Conservation (phyloP, 2,113 vertebrate species). For the Nothocercus nigrocapillus region DNA sequence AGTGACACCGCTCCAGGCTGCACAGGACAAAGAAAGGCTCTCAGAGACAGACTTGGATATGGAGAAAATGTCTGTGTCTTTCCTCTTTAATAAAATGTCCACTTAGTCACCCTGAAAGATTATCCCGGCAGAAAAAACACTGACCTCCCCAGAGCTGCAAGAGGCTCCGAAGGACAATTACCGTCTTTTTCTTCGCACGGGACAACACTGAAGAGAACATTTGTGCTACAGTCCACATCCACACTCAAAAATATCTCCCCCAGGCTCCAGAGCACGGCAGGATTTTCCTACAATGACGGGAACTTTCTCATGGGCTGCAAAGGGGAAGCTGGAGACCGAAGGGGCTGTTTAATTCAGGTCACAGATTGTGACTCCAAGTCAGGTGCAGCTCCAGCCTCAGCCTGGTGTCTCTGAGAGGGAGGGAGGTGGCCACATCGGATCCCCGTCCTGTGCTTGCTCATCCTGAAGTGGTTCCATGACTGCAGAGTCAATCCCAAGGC, state of each 20-base stretch:
- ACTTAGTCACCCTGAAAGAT: not conserved
- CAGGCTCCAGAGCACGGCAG: not conserved
- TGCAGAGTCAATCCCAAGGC: not conserved
- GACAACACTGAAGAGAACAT: not conserved
- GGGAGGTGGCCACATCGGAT: fast-evolving
- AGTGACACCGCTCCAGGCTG: constrained; percentile 81
- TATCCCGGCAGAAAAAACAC: not conserved
- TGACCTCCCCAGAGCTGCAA: not conserved
- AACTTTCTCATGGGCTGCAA: not conserved
- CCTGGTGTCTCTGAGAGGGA: not conserved
- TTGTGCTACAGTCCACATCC: not conserved
- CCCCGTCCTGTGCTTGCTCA: not conserved
- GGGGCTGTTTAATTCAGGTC: not conserved
- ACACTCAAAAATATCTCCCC: fast-evolving
- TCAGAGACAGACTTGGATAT: not conserved
- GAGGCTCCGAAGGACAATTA: not conserved
- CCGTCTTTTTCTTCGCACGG: not conserved
- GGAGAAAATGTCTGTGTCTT: fast-evolving
- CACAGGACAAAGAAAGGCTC: not conserved
- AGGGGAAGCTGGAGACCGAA: not conserved
- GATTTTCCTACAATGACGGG: not conserved
- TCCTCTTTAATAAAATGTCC: not conserved
- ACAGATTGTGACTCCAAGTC: fast-evolving
- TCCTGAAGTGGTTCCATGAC: not conserved
- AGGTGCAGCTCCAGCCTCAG: not conserved